Base-by-base conservation (phyloP, 1,140 invertebrate genomes). In the Drosophila prosaltans region DNA sequence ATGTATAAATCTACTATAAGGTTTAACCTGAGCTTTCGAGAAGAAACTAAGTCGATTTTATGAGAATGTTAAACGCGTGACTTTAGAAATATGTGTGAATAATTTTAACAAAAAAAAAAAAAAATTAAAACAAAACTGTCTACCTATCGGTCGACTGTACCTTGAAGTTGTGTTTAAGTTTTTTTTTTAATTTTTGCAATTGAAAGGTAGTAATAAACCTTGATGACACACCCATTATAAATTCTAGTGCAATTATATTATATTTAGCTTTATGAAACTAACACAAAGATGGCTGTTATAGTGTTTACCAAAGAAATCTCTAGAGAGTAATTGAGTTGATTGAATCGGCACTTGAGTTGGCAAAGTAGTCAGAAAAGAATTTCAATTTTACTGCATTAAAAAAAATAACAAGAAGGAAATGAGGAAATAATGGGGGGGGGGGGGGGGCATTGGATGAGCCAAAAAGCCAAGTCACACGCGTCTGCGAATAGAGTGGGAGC, bases 391-490 rank as follows among this genome's bases (percentile, higher is more conserved):
- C 59, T 74, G 8, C 16, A 24, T 54, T 7, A 54, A 58, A 3
- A 16, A 40, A 58, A 63, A 11, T 62, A 45, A 21, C 41, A 28
- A 3, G 11, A 48, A 16, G 28, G 4, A 36, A 36, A 6, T 7
- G 5, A 4, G 48, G 26, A 8, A 32, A 65, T 36, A 39, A 7
- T 58, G 24, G 39, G 16, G 16, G n/a, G 24, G n/a, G n/a, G 16
- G 16, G 0, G 16, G 16, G 16, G 16, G 16, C 41, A 68, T 28
- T 8, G 63, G 61, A 69, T 68, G 73, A 75, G 76, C 63, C 51
- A n/a, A 39, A 63, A 79, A 88, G 39, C 1, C 45, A 51, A 88
- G 83, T 89, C 83, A 74, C 70, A 86, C 84, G 84, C 72, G 84
- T 89, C 80, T 88, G 76, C 72, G 82, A 85, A 74, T 85, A 78